Percentiles rank a stretch among this genome's conserved stretches.
phyloP scores from a whole-genome alignment of 92 coral and sea anemone genomes.

The Zoanthus sansibaricus region DNA sequence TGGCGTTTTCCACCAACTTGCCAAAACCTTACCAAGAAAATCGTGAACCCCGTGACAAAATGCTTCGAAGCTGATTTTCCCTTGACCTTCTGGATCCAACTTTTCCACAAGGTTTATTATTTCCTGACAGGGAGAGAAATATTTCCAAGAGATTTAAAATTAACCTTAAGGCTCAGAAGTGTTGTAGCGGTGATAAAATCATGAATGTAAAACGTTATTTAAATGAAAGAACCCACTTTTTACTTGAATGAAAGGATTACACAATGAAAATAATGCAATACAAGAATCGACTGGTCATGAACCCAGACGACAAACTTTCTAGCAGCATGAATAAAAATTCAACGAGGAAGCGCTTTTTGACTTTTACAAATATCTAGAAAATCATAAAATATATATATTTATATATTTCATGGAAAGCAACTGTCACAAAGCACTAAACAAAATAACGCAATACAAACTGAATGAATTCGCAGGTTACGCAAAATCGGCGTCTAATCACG shows the following conservation, averaged over 20 bases:
- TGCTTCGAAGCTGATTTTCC: slow-evolving; percentile 87
- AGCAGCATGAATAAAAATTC: background rate
- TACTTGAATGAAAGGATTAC: background rate
- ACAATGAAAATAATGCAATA: background rate
- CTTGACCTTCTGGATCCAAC: slow-evolving; percentile 92
- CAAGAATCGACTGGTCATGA: slow-evolving; percentile 33
- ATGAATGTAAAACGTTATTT: background rate
- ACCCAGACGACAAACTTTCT: background rate
- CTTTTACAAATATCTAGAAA: background rate
- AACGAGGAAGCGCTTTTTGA: background rate
- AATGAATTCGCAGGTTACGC: background rate
- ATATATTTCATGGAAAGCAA: background rate
- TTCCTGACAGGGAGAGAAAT: slow-evolving; percentile 65
- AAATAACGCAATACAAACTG: slow-evolving; percentile 26
- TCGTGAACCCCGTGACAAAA: slow-evolving; percentile 94
- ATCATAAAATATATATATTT: background rate
- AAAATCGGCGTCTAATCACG: slow-evolving; percentile 39
- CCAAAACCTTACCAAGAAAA: slow-evolving; percentile 74
- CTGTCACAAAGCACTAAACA: background rate
- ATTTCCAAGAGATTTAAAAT: background rate
- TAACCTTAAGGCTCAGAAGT: background rate
- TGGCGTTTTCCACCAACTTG: background rate
- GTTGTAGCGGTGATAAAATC: background rate
- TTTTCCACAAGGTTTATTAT: slow-evolving; percentile 82
- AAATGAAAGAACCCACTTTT: background rate